These are phyloP conservation scores for Kobus ellipsiprymnus DNA, from an alignment of 2,113 vertebrate genomes.

Conservation along the genomic window DNA sequence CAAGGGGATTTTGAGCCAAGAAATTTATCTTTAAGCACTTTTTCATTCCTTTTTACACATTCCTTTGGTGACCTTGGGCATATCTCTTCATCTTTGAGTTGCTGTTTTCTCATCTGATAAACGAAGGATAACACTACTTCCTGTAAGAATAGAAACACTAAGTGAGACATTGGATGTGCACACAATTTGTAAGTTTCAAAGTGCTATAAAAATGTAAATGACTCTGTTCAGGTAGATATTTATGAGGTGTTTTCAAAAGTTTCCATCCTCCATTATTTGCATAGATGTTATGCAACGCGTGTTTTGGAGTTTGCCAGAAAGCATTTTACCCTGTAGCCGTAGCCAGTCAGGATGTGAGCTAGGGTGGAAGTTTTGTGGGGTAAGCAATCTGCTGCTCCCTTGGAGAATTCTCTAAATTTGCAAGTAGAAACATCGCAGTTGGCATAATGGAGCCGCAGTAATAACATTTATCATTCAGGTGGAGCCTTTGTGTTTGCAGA, in stretches of 20 bases:
- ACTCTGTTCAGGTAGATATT: not conserved
- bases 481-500: conserved; percentile 17
- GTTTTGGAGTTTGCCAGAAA: conserved; percentile 32
- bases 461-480: conserved; percentile 53
- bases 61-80: not conserved
- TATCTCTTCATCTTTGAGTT: not conserved
- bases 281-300: conserved; percentile 20
- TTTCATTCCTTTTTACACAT: not conserved
- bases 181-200: not conserved
- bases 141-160: not conserved
- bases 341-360: conserved; percentile 15
- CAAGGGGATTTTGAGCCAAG: not conserved
- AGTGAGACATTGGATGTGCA: not conserved
- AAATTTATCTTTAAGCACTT: not conserved
- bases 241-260: not conserved
- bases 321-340: conserved; percentile 15
- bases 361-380: conserved; percentile 43
- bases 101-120: not conserved
- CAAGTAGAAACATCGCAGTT: conserved; percentile 47
- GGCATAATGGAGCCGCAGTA: conserved; percentile 15
- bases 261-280: not conserved
- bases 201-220: not conserved
- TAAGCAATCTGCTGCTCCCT: conserved; percentile 64
- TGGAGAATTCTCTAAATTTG: conserved; percentile 68
- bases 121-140: not conserved